Base-by-base conservation (phyloP, 1,140 invertebrate genomes). In the Drosophila neocordata region DNA sequence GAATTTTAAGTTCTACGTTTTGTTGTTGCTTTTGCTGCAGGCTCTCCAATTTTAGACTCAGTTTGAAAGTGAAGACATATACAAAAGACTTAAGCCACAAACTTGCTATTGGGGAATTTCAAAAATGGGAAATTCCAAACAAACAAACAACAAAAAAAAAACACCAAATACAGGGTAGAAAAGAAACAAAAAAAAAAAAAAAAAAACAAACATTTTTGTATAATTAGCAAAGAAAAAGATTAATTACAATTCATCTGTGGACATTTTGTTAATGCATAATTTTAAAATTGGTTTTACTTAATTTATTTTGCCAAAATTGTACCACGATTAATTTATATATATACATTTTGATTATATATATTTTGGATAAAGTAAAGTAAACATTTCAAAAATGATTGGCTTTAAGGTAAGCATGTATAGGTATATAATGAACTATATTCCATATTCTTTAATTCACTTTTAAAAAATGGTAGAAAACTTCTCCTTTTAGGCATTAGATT, bases 1-100 rank as follows among this genome's bases (percentile, higher is more conserved):
- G 72, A 74, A 75, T 74, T 72, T 74, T 68, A 65, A 74, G 72
- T 74, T 67, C 73, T 53, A 37, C 34, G 57, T 66, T 22, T 24
- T 61, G 69, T 51, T 70, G 56, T 60, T 31, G 62, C 18, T 35
- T 48, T 27, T 27, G 64, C 15, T 56, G 71, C 18, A 52, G 55
- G n/a, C 41, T 48, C 41, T 48, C 38, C 69, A 56, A 56, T 27
- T 55, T 55, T 55, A 31, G 52, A 8, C 52, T 13, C 22, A 27
- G 41, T 48, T 48, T 48, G 41, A 53, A 53, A 53, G 22, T 53
- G 20, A 53, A 53, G 51, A 53, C 41, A 53, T 15, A 63, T 34
- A 63, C 61, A 63, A 63, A 63, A 63, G 61, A 63, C 61, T 63
- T 63, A 52, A 35, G 44, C 48, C 31, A 63, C 61, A 52, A 63